Conservation (phyloP, 2,797 vertebrate species). For the Agapornis canus region DNA sequence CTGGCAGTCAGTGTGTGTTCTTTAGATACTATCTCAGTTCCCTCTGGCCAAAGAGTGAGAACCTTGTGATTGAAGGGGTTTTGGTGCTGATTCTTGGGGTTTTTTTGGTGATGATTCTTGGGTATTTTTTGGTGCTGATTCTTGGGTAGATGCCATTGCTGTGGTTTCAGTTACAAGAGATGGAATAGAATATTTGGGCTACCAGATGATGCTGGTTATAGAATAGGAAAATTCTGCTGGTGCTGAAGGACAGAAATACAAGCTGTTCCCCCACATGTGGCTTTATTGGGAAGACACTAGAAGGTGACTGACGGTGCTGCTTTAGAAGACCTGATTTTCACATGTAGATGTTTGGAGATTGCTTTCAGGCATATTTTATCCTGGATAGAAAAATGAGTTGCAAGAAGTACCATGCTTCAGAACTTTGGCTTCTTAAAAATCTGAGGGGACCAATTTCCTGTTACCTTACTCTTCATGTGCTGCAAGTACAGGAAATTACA, state of each 20-base stretch:
- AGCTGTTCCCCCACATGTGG: not conserved
- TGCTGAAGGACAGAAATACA: not conserved
- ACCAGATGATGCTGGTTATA: not conserved
- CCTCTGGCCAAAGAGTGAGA: not conserved
- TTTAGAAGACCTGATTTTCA: not conserved
- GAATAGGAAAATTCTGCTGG: not conserved
- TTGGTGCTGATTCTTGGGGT: fast-evolving
- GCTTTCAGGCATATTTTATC: not conserved
- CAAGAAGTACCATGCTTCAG: not conserved
- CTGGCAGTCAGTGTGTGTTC: not conserved
- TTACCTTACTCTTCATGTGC: conserved; percentile 19
- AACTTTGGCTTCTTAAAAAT: not conserved
- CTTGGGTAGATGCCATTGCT: not conserved
- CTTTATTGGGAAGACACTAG: not conserved
- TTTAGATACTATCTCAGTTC: not conserved
- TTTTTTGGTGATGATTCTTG: not conserved
- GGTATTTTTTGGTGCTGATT: not conserved
- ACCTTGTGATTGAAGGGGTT: not conserved
- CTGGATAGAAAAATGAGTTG: not conserved
- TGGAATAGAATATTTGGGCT: not conserved
- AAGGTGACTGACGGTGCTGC: not conserved
- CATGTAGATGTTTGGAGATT: not conserved
- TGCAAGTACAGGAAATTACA: conserved; percentile 40
- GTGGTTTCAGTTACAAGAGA: not conserved
- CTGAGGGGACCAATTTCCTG: not conserved